These are phyloP conservation scores for Drosophila navojoa DNA, from an alignment of 1,140 invertebrate species.

Conservation along the genomic window DNA sequence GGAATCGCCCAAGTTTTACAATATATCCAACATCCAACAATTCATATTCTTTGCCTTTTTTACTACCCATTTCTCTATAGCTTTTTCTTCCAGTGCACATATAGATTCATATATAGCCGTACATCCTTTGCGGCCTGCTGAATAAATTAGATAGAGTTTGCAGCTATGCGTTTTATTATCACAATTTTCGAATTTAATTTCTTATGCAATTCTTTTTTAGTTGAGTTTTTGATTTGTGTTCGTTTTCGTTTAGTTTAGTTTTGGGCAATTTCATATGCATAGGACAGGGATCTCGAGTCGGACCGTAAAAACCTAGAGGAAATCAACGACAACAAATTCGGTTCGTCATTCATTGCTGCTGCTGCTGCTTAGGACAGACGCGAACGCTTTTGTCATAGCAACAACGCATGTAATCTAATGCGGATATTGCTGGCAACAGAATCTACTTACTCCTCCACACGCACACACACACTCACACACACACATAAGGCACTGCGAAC, in stretches of 20 bases:
- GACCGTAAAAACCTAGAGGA: constrained; percentile 24
- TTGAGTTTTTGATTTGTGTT: constrained; percentile 11
- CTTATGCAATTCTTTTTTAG: constrained; percentile 68
- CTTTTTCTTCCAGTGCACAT: neutral
- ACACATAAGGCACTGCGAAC: neutral
- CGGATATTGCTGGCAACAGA: constrained; percentile 41
- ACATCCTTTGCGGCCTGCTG: constrained; percentile 42
- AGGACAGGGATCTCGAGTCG: constrained; percentile 43
- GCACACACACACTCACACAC: no score
- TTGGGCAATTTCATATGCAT: constrained; percentile 59
- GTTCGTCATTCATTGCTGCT: neutral
- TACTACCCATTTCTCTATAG: neutral
- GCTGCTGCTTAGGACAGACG: constrained; percentile 2
- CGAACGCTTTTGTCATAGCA: constrained; percentile 1
- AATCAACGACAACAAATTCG: constrained; percentile 4
- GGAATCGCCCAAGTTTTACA: no score
- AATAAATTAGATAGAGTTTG: constrained; percentile 58
- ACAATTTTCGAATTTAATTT: constrained; percentile 79
- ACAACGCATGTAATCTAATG: constrained; percentile 30
- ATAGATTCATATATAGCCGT: constrained; percentile 2
- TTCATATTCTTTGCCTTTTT: no score
- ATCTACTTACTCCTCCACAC: neutral
- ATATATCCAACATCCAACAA: no score
- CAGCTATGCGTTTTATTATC: constrained; percentile 72
- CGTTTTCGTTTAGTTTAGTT: constrained; percentile 26